Evolutionary conservation across 2,797 vertebrate species (phyloP).

Genomic region (Capromys pilorides): DNA sequence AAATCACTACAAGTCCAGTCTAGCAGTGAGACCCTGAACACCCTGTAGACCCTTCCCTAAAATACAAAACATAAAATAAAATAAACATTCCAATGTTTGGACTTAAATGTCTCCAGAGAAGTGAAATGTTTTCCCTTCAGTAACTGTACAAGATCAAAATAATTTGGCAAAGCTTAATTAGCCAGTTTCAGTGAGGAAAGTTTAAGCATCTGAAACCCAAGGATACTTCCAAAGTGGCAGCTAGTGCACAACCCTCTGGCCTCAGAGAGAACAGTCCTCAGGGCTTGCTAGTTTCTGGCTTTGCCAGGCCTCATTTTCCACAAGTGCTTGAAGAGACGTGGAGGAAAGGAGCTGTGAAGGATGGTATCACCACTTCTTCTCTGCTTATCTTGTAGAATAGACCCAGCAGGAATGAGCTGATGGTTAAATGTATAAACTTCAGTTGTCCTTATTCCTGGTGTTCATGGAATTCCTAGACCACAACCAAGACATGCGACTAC

Average conservation of each 20-base stretch:
- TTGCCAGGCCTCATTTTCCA: background rate
- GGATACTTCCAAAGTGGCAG: background rate
- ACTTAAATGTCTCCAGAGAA: background rate
- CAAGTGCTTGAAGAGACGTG: fast-evolving
- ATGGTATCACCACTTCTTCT: background rate
- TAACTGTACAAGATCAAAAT: slow-evolving; percentile 17
- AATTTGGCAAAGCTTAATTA: background rate
- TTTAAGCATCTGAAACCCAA: background rate
- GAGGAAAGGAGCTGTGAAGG: background rate
- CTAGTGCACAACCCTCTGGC: background rate
- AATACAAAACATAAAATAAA: too few relatives aligned
- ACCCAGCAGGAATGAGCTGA: background rate
- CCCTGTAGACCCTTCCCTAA: too few relatives aligned
- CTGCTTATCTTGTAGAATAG: background rate
- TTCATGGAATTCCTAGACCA: background rate
- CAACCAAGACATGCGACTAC: background rate
- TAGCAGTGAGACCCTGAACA: too few relatives aligned
- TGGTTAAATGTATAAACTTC: background rate
- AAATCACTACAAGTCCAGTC: too few relatives aligned
- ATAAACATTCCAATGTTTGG: slow-evolving; percentile 4
- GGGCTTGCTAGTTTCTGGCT: too few relatives aligned
- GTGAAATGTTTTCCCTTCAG: background rate
- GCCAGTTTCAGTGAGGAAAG: background rate
- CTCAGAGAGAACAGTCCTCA: background rate
- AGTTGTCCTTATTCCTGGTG: background rate